Percentiles rank a stretch among this genome's conserved stretches.
Conservation (phyloP, 2,113 vertebrate genomes). For the Pygoscelis antarcticus region DNA sequence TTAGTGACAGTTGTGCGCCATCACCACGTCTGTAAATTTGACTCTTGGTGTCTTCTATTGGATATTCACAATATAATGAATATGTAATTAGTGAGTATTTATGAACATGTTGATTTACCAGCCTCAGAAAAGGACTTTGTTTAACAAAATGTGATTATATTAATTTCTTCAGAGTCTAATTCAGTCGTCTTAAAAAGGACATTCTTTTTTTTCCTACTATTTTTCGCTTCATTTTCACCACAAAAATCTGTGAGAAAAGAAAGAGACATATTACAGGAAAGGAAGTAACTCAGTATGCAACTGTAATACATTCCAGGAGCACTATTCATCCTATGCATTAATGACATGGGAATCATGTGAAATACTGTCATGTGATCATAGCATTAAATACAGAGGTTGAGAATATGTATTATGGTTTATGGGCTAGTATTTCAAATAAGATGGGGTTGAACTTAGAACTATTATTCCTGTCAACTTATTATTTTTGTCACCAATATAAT, state of each 20-base stretch:
- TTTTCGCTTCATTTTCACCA: background rate
- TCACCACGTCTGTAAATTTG: background rate
- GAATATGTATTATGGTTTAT: background rate
- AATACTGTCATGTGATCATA: background rate
- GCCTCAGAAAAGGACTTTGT: background rate
- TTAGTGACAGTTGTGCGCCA: background rate
- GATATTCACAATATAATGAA: background rate
- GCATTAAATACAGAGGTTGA: background rate
- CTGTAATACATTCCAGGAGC: background rate
- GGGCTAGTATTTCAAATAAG: background rate
- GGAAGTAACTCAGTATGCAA: background rate
- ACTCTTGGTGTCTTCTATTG: background rate
- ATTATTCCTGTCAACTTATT: background rate
- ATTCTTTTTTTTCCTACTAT: background rate
- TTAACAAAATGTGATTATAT: background rate
- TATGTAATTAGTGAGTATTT: background rate
- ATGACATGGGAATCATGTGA: background rate
- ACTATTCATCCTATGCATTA: background rate
- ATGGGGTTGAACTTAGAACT: background rate
- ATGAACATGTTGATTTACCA: background rate
- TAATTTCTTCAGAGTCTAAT: background rate
- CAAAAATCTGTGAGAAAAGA: background rate
- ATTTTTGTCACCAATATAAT: background rate
- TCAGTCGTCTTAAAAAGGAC: background rate
- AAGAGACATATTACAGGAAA: background rate